Evolutionary conservation across 2,797 vertebrate genomes (phyloP).

Genomic region (Enteromius trimaculatus): DNA sequence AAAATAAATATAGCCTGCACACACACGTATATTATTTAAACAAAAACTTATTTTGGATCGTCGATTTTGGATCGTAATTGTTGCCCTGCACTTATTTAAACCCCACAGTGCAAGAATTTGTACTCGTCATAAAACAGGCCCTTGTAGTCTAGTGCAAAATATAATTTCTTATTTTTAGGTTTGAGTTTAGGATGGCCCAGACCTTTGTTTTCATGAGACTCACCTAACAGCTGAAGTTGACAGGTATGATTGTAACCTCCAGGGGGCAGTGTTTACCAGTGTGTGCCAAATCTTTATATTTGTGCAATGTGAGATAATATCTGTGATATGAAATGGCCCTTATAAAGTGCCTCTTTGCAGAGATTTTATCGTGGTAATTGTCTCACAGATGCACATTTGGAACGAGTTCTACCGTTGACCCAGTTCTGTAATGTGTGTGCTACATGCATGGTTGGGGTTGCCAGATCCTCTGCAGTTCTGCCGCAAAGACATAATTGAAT

Average conservation of each 20-base stretch:
- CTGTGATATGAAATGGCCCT: slow-evolving; percentile 21
- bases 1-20: too few species aligned
- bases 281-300: slow-evolving; percentile 26
- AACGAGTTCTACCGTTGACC: slow-evolving; percentile 32
- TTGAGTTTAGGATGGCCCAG: neutral
- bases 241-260: neutral
- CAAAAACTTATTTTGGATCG: too few species aligned
- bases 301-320: slow-evolving; percentile 65
- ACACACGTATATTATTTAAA: too few species aligned
- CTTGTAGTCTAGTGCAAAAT: neutral
- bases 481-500: neutral
- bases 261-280: slow-evolving; percentile 45
- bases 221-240: slow-evolving; percentile 4
- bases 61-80: too few species aligned
- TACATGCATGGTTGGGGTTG: slow-evolving; percentile 50
- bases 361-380: slow-evolving; percentile 31
- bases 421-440: slow-evolving; percentile 35
- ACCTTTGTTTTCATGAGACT: slow-evolving; percentile 6
- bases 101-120: neutral
- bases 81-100: neutral
- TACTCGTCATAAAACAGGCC: neutral
- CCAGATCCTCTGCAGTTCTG: slow-evolving; percentile 56
- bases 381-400: slow-evolving; percentile 63
- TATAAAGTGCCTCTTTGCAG: slow-evolving; percentile 36
- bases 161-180: neutral